Base-by-base conservation (phyloP, 2,113 vertebrate genomes). In the Chroicocephalus ridibundus region DNA sequence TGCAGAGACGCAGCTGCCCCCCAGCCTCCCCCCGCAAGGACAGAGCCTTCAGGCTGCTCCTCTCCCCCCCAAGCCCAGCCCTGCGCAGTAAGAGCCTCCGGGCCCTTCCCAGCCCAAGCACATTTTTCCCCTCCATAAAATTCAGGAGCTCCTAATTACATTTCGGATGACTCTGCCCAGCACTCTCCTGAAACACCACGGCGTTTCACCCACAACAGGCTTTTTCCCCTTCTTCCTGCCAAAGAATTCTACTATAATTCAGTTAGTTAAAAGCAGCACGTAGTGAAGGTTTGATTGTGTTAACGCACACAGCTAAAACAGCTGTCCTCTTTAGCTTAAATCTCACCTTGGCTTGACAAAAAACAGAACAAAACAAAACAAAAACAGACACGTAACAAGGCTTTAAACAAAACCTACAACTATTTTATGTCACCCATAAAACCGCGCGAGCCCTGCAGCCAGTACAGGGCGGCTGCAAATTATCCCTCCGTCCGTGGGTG, bases 401-500 rank as follows among this genome's bases (percentile, higher is more conserved):
- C 13, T 57, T 26, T 18, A 1, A 75, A 47, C 25, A 54, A 61
- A n/a, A 65, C 8, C 51, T 2, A 6, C 21, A 15, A 1, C 42
- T 4, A 15, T 3, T 10, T 15, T 4, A 1, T 32, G 49, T 3
- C 42, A 4, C 11, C 47, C 2, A 0, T 0, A 4, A 21, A 58
- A 1, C 42, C 0, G 3, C 1, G 9, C 2, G 13, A 76, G 21
- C 5, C 34, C 55, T 1, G 4, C 38, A 17, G 32, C 11, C 1
- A 11, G 64, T 6, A 26, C 32, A 22, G 10, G 20, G 76, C 8
- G 4, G 40, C 32, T 44, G 75, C 46, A 15, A 40, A 51, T 27
- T 2, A n/a, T 11, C 62, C 26, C 18, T 38, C 36, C 1, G 1
- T 3, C 52, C 22, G 32, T 0, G 5, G 42, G 18, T 0, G 12